phyloP scores from a whole-genome alignment of 2,113 vertebrate species.

The Sturnus vulgaris region DNA sequence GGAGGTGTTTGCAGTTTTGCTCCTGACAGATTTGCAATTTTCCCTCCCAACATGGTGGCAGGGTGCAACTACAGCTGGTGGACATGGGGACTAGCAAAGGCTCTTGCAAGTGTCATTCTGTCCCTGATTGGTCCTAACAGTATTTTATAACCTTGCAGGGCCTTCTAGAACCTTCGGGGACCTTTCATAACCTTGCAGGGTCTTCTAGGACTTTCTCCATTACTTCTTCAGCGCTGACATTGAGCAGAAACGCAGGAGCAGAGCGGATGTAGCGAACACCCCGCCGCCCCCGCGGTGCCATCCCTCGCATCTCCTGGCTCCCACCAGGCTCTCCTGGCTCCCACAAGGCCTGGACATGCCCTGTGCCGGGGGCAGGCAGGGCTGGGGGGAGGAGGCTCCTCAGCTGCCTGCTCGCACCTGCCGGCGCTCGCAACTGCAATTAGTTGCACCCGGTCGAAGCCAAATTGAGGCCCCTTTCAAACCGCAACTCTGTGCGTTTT shows the following conservation, averaged over 20 bases:
- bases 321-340: neutral
- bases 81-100: fast-evolving
- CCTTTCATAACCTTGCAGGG: neutral
- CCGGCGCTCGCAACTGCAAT: conserved; percentile 1
- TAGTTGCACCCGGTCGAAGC: conserved; percentile 47
- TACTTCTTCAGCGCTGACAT: neutral
- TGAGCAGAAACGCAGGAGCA: fast-evolving
- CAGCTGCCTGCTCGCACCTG: conserved; percentile 58
- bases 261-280: fast-evolving
- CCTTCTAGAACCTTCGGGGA: neutral
- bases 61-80: fast-evolving
- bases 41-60: fast-evolving
- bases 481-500: conserved; percentile 20
- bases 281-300: fast-evolving
- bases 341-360: neutral
- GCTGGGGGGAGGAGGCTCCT: neutral
- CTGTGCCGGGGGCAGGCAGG: neutral
- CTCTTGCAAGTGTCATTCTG: fast-evolving
- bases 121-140: fast-evolving
- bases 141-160: neutral
- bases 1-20: fast-evolving
- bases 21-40: neutral
- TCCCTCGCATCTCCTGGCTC: neutral
- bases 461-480: conserved; percentile 55
- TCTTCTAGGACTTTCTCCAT: neutral